Evolutionary conservation across 2,113 vertebrate species (phyloP).

Genomic region (Emydura subglobosa): DNA sequence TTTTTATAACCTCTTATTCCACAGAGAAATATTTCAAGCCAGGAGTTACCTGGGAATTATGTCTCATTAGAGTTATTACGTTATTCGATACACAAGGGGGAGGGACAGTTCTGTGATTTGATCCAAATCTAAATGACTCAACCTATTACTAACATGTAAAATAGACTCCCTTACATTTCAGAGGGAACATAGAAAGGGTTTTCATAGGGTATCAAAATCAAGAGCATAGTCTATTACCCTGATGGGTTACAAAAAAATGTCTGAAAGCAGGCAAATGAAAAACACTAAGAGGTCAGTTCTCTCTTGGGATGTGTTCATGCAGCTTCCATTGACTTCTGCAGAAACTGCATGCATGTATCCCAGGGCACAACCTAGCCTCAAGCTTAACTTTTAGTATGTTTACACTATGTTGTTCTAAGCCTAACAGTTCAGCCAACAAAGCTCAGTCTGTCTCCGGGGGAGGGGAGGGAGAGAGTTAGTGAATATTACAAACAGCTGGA

Average conservation of each 20-base stretch:
- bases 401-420: slow-evolving; percentile 45
- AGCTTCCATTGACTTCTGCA: slow-evolving; percentile 49
- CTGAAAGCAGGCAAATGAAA: slow-evolving; percentile 42
- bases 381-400: slow-evolving; percentile 59
- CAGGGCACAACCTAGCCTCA: slow-evolving; percentile 64
- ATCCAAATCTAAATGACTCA: neutral
- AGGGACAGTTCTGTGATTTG: neutral
- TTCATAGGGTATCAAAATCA: slow-evolving; percentile 17
- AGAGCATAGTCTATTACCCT: slow-evolving; percentile 3
- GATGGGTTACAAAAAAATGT: neutral
- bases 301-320: slow-evolving; percentile 20
- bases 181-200: neutral
- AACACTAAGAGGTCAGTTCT: slow-evolving; percentile 24
- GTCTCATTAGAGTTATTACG: neutral
- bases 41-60: neutral
- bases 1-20: neutral
- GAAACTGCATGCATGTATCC: slow-evolving; percentile 32
- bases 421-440: slow-evolving; percentile 62
- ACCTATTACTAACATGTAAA: neutral
- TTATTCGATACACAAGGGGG: neutral
- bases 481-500: slow-evolving; percentile 55
- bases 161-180: neutral
- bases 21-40: neutral
- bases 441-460: slow-evolving; percentile 66
- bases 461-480: neutral